These are phyloP conservation scores for Caenorhabditis briggsae DNA, from an alignment of 1,140 invertebrate genomes.

Conservation along the genomic window DNA sequence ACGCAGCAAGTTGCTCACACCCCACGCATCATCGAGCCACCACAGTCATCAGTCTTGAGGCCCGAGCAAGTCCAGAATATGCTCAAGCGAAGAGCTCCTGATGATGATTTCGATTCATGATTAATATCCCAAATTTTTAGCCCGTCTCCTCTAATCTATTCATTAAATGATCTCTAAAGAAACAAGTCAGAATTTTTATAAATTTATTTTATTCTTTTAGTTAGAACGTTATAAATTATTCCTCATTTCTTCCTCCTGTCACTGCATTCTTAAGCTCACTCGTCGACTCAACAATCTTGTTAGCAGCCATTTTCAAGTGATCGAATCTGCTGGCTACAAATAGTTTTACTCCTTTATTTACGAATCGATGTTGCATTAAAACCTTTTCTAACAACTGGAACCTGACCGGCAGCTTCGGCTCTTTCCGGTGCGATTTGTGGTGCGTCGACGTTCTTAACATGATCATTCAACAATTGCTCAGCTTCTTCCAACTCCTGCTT, in stretches of 20 bases:
- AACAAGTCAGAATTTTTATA: not conserved
- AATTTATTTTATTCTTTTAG: not conserved
- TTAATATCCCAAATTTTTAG: not conserved
- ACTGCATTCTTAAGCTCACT: conserved; percentile 47
- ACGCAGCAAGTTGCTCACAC: not conserved
- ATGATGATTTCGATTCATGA: conserved; percentile 48
- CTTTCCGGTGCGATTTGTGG: conserved; percentile 25
- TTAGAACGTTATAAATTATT: not conserved
- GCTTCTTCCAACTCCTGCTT: conserved; percentile 24
- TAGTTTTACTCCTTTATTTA: not conserved
- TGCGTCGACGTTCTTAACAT: conserved; percentile 29
- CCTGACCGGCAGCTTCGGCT: conserved; percentile 3
- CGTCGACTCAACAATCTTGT: conserved; percentile 37
- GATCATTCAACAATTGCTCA: not conserved
- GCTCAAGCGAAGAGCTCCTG: conserved; percentile 40
- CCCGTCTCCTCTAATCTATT: not conserved
- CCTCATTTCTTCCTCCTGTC: not conserved
- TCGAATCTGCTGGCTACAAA: conserved; percentile 2
- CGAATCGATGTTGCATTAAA: not conserved
- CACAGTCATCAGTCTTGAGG: not conserved
- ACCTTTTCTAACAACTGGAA: not conserved
- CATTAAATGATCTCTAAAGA: conserved; percentile 23
- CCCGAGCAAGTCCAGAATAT: conserved; percentile 50
- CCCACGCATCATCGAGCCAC: not conserved
- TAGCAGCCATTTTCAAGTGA: conserved; percentile 47